Base-by-base conservation (phyloP, 2,888 invertebrate species). In the Lepidocyrtinus sp. region DNA sequence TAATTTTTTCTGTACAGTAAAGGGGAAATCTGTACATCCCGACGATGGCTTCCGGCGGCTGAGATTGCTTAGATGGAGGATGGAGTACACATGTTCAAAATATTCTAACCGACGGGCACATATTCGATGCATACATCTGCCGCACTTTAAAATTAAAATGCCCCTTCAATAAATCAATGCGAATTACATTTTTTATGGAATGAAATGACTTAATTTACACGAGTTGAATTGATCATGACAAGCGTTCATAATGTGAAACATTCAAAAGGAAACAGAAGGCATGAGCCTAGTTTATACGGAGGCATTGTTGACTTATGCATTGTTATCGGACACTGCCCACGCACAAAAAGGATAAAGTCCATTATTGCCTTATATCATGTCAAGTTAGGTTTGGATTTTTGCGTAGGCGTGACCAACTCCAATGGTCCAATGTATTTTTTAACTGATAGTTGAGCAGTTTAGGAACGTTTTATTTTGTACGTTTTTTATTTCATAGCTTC, bases 21-120 rank as follows among this genome's bases (percentile, higher is more conserved):
- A 12, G 50, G 55, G 59, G 69, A 17, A 70, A 70, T 22, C 1
- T 19, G 9, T 1, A 50, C 12, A 68, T n/a, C 36, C 36, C 69
- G 1, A 45, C 55, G 59, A 74, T 65, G 55, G 74, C 74, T 74
- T 74, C 74, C 74, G 74, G 74, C 64, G 64, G 36, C 36, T 36
- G 36, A 12, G 36, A 36, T 7, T 36, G 5, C 36, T 7, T 12
- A 7, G 36, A n/a, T n/a, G n/a, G n/a, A n/a, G n/a, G 12, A 36
- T 36, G 36, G 36, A 36, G 12, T 36, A 36, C 36, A 36, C 36
- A 36, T 36, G 36, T 36, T 36, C 12, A 36, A 12, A 36, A 36
- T 5, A 5, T 7, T 36, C 36, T 7, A 36, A 36, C 36, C 36
- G 36, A 36, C 36, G 12, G 5, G 36, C 36, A 12, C 36, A 36